Conservation (phyloP, 2,888 invertebrate species). For the Saturnia pavonia region DNA sequence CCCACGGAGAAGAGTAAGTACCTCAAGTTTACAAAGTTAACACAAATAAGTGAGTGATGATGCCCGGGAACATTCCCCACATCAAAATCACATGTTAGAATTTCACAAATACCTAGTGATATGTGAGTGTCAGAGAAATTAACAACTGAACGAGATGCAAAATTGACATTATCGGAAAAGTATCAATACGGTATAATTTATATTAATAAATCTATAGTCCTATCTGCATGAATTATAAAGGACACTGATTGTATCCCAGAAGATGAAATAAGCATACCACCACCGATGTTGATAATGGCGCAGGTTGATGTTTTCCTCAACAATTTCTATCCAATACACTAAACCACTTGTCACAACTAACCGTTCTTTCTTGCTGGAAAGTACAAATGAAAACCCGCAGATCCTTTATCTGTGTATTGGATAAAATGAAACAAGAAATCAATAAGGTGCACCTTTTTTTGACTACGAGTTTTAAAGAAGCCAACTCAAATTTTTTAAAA, state of each 20-base stretch:
- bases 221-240: no score
- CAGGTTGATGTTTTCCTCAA: neutral
- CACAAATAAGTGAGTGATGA: constrained; percentile 58
- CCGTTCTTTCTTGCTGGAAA: neutral
- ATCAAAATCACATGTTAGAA: constrained; percentile 39
- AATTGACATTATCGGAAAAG: constrained; percentile 12
- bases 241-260: no score
- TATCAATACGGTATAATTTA: no score
- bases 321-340: neutral
- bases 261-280: no score
- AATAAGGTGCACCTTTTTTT: no score
- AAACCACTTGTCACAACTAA: no score
- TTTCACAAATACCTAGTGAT: constrained; percentile 20
- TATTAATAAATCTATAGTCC: no score
- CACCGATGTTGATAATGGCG: no score
- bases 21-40: constrained; percentile 46
- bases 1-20: constrained; percentile 41
- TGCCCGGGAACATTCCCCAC: constrained; percentile 47
- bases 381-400: neutral
- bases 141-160: constrained; percentile 2
- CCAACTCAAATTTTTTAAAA: no score
- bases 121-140: neutral
- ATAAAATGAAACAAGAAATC: neutral
- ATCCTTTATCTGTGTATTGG: neutral
- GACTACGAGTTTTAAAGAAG: no score